Evolutionary conservation across 2,888 invertebrate genomes (phyloP).

Genomic region (Spatulosminthurus flaviceps): DNA sequence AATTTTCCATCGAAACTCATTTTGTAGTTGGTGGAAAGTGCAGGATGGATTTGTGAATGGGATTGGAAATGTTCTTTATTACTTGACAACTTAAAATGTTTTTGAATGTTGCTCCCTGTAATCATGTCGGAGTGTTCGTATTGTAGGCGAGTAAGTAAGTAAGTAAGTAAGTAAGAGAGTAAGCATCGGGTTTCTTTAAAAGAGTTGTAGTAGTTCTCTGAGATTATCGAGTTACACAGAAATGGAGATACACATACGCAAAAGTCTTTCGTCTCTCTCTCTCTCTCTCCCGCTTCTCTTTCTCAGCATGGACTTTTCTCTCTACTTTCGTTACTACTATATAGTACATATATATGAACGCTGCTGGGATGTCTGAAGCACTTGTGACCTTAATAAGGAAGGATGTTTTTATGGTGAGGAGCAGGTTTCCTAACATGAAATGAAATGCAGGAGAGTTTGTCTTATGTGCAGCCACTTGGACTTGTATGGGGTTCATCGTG

Average conservation of each 20-base stretch:
- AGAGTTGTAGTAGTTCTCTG: not conserved
- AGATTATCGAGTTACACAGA: slow-evolving; percentile 10
- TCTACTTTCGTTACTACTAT: no score
- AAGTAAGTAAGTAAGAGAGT: not conserved
- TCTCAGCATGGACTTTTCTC: no score
- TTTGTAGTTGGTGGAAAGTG: slow-evolving; percentile 8
- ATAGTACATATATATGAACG: no score
- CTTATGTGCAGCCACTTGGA: no score
- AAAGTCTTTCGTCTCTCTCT: not conserved
- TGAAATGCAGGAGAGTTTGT: slow-evolving; percentile 7
- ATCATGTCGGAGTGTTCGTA: slow-evolving; percentile 5
- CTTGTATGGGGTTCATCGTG: no score
- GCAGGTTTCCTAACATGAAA: slow-evolving; percentile 12
- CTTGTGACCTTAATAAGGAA: slow-evolving; percentile 7
- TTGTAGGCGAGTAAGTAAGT: not conserved
- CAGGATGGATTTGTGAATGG: slow-evolving; percentile 10
- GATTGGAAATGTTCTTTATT: slow-evolving; percentile 14
- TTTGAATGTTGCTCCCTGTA: slow-evolving; percentile 18
- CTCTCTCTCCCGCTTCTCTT: not conserved
- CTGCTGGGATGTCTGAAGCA: not conserved
- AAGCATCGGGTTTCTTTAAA: slow-evolving; percentile 14
- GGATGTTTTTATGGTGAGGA: slow-evolving; percentile 18
- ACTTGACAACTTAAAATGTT: slow-evolving; percentile 14
- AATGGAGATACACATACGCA: no score
- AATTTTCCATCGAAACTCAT: slow-evolving; percentile 14